Evolutionary conservation across 1,140 invertebrate genomes (phyloP), one percentile per base, ranked within the genome.

Genomic region (Panagrolaimus sp.): DNA sequence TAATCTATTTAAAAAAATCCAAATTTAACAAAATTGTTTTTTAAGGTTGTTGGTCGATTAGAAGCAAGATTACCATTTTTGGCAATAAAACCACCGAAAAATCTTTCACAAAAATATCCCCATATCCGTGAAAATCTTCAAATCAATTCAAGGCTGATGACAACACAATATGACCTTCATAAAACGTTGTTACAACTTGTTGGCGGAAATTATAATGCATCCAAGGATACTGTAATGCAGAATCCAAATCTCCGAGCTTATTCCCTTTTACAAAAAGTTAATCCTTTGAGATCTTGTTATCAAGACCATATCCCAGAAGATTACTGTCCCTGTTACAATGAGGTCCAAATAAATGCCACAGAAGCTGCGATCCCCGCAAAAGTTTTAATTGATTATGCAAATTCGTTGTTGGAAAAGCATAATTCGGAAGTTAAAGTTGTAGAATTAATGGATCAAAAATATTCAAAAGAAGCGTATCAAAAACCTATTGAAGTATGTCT

Each of bases 41-140:
- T 83, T 17, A 44, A 66, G 1, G 79, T 90, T 80, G 88, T 86
- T 65, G 94, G 94, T 0, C 89, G 90, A 82, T 86, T 94, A 68
- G 94, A 96, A 84, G 92, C 94, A 80, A 84, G 92, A 44, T 82
- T 96, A 17, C 94, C 94, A 0, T 91, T 92, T 72, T 85, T 92
- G 9, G 90, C 90, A 74, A 84, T 94, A 8, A 86, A 88, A 75
- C 73, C 94, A 15, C 92, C 94, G 0, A 83, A 88, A 32, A 89
- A 88, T 84, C 90, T 91, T 76, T 84, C 85, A 21, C 72, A 87
- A 8, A 86, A 88, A 24, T 89, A 90, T 82, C 88, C 88, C 0
- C 76, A 87, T 32, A 87, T 89, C 1, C 87, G 87, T 62, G 76
- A 84, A 28, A 91, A 91, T 72, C 80, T 96, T 12, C 84, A 84